Conservation (phyloP, 2,113 vertebrate genomes). For the Vombatus ursinus region DNA sequence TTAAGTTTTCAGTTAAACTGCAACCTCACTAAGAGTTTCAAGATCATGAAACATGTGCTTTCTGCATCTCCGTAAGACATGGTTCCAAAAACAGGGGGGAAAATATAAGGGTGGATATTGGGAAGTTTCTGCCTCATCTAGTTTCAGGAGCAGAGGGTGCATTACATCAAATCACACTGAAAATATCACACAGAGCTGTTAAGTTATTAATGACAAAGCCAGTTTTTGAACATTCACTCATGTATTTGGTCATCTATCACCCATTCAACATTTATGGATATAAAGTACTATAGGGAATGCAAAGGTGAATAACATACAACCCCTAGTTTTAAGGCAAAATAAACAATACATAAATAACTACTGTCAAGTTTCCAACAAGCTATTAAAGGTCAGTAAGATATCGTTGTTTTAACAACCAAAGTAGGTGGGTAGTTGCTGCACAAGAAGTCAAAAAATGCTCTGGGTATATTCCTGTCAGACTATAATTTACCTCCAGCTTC, state of each 20-base stretch:
- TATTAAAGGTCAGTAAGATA: neutral
- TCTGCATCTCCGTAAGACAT: constrained; percentile 39
- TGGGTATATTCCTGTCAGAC: too few relatives aligned
- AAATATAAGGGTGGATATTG: constrained; percentile 45
- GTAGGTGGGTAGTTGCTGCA: too few relatives aligned
- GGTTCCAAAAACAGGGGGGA: constrained; percentile 34
- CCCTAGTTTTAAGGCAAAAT: neutral
- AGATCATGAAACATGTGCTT: neutral
- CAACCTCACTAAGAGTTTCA: neutral
- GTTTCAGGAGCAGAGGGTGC: neutral
- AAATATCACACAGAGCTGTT: constrained; percentile 39
- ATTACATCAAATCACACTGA: neutral
- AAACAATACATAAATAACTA: neutral
- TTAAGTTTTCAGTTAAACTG: neutral
- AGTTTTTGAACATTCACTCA: constrained; percentile 14
- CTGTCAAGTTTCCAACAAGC: neutral
- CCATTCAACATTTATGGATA: constrained; percentile 14
- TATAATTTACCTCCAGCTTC: neutral
- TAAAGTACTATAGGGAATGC: neutral
- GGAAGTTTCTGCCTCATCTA: constrained; percentile 19
- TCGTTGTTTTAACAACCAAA: too few relatives aligned
- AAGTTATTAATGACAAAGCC: neutral
- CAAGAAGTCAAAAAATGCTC: too few relatives aligned
- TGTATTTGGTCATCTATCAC: constrained; percentile 22
- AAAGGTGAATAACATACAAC: constrained; percentile 1